Evolutionary conservation across 2,888 invertebrate species (phyloP), one percentile per base, ranked within the genome.

Genomic region (Pyrrhia umbra): DNA sequence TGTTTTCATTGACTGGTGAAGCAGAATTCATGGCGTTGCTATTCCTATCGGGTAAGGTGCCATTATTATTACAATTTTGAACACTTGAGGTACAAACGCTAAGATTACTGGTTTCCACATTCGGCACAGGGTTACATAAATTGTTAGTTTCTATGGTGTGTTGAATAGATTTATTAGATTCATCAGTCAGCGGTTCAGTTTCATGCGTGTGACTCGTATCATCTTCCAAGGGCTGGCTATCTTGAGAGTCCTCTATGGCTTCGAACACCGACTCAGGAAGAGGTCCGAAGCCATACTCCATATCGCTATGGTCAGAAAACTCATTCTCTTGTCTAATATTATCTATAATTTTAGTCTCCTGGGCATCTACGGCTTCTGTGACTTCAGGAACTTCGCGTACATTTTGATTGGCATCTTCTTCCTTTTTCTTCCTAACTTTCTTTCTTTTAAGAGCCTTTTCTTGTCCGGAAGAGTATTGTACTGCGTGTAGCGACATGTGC

Each of bases 401-500:
- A 20, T 46, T 56, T 21, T 47, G 46, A 21, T 23, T 42, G 0
- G 9, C 18, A 30, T 27, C 30, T 20, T 63, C 57, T 20, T 34
- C 49, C 6, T 37, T 54, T 30, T 50, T 60, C 13, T 40, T 43
- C 16, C 47, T 58, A 15, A 40, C 0, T 40, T 71, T 66, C 45
- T 23, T 27, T 54, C 23, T 63, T 51, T 9, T 46, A 39, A 10
- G 61, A 43, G 23, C 40, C 39, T 27, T 51, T 39, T 45, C 57
- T 46, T 10, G 45, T 6, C 40, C 42, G 16, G 64, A 10, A 20
- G 74, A 72, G 63, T 82, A 78, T n/a, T 84, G 78, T 1, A 73
- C 58, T 9, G 91, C 91, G 77, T 95, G 94, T 2, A 79, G 66
- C 6, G 90, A 86, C 92, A 94, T 90, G 82, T 95, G 95, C 2